A percentile compares a stretch with the other conserved stretches of the same genome.
These are phyloP conservation scores for Rosalia funebris DNA, from an alignment of 2,888 invertebrate species.

Conservation along the genomic window DNA sequence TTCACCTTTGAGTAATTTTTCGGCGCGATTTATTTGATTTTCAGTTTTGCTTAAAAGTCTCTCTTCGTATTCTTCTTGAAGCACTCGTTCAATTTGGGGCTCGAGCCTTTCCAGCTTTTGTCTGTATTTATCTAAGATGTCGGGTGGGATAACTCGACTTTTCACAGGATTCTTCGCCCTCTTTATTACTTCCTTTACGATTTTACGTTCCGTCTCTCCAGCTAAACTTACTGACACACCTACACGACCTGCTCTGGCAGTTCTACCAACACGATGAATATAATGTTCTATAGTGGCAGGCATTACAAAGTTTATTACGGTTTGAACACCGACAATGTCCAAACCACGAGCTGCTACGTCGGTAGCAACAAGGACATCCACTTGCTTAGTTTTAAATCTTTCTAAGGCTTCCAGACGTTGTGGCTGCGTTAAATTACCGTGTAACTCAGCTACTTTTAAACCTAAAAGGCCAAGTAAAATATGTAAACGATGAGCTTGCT, in stretches of 20 bases:
- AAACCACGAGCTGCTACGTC: slow-evolving; percentile 94
- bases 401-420: slow-evolving; percentile 90
- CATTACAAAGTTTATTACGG: slow-evolving; percentile 96
- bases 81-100: slow-evolving; percentile 82
- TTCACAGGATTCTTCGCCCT: slow-evolving; percentile 87
- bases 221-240: slow-evolving; percentile 95
- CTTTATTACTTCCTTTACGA: slow-evolving; percentile 92
- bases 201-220: slow-evolving; percentile 89
- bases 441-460: slow-evolving; percentile 87
- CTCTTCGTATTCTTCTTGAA: slow-evolving; percentile 87
- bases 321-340: slow-evolving; percentile 96
- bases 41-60: slow-evolving; percentile 84
- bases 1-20: slow-evolving; percentile 70
- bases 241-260: slow-evolving; percentile 83
- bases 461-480: slow-evolving; percentile 91
- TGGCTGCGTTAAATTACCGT: slow-evolving; percentile 95
- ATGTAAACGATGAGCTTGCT: slow-evolving; percentile 92
- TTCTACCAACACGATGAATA: slow-evolving; percentile 95
- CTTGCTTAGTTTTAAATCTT: slow-evolving; percentile 86
- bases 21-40: slow-evolving; percentile 80
- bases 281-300: slow-evolving; percentile 95
- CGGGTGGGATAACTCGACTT: slow-evolving; percentile 85
- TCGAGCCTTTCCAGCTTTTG: slow-evolving; percentile 79
- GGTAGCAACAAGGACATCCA: slow-evolving; percentile 86
- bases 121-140: slow-evolving; percentile 89